Percentiles rank a stretch among this genome's conserved stretches.
Evolutionary conservation across 2,797 vertebrate species (phyloP).

Genomic region (Amblyraja radiata): DNA sequence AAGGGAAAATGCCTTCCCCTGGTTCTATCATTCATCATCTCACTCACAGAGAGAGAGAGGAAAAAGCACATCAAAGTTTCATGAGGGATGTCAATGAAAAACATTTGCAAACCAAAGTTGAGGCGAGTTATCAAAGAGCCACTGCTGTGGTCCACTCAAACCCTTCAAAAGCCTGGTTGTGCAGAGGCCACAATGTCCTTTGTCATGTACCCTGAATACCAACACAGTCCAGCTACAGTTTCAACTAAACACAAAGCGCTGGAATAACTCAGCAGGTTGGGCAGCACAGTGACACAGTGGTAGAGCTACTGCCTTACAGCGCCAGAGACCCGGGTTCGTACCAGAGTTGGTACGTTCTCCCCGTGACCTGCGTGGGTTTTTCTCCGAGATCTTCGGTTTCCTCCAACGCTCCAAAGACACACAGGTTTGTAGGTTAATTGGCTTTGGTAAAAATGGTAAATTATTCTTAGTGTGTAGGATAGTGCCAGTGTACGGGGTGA

Average conservation of each 20-base stretch:
- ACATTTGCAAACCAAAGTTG: background rate
- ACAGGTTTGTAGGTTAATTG: too few species aligned
- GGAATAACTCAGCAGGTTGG: too few species aligned
- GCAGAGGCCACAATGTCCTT: background rate
- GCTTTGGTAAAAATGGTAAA: too few species aligned
- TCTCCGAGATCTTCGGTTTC: too few species aligned
- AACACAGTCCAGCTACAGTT: background rate
- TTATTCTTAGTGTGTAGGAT: too few species aligned
- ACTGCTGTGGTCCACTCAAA: background rate
- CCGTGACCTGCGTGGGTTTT: too few species aligned
- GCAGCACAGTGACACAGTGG: too few species aligned
- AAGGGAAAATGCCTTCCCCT: background rate
- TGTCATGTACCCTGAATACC: background rate
- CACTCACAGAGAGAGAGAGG: background rate
- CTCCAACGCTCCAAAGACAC: too few species aligned
- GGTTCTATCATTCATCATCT: background rate
- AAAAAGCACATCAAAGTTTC: slow-evolving; percentile 5
- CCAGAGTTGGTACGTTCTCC: too few species aligned
- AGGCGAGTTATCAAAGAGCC: background rate
- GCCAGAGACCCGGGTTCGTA: too few species aligned
- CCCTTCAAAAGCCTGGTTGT: background rate
- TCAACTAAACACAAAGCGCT: background rate
- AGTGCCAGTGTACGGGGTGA: too few species aligned
- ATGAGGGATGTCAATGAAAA: slow-evolving; percentile 3
- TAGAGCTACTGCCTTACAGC: too few species aligned